Percentiles rank a stretch among this genome's conserved stretches.
These are phyloP conservation scores for Operophtera brumata DNA, from an alignment of 2,888 invertebrate species.

Conservation along the genomic window DNA sequence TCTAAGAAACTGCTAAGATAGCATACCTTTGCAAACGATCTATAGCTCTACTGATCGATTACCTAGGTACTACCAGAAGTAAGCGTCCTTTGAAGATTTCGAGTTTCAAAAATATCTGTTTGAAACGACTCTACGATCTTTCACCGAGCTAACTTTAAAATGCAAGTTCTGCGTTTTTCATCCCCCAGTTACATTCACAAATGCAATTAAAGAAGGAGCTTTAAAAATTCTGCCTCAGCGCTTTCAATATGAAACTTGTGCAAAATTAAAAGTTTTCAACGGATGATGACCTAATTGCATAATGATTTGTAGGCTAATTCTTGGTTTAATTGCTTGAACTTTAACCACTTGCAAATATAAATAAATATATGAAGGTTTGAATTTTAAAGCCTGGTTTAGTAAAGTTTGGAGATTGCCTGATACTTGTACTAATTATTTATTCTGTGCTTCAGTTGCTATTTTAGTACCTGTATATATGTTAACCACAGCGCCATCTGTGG, in stretches of 20 bases:
- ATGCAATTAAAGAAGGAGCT: conserved; percentile 36
- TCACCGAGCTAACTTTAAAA: conserved; percentile 18
- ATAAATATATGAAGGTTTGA: neutral
- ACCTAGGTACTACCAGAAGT: too few relatives aligned
- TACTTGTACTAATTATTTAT: too few relatives aligned
- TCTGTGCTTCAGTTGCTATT: too few relatives aligned
- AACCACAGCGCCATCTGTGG: too few relatives aligned
- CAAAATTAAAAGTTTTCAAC: conserved; percentile 16
- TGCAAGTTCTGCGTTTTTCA: conserved; percentile 25
- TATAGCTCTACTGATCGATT: too few relatives aligned
- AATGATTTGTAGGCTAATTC: conserved; percentile 5
- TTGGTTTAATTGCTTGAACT: neutral
- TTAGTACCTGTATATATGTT: too few relatives aligned
- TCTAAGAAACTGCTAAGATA: too few relatives aligned
- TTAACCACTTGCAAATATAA: neutral
- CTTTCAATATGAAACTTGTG: conserved; percentile 35
- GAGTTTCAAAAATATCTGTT: too few relatives aligned
- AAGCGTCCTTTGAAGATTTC: too few relatives aligned
- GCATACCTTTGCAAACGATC: too few relatives aligned
- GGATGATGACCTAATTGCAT: conserved; percentile 21
- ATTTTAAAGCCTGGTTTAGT: too few relatives aligned
- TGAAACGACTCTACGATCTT: neutral
- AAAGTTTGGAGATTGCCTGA: too few relatives aligned
- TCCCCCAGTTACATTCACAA: conserved; percentile 25
- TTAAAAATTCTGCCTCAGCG: conserved; percentile 33